Percentiles rank a stretch among this genome's conserved stretches.
Evolutionary conservation across 1,140 invertebrate species (phyloP).

Genomic region (Pachypeltis micranthus): DNA sequence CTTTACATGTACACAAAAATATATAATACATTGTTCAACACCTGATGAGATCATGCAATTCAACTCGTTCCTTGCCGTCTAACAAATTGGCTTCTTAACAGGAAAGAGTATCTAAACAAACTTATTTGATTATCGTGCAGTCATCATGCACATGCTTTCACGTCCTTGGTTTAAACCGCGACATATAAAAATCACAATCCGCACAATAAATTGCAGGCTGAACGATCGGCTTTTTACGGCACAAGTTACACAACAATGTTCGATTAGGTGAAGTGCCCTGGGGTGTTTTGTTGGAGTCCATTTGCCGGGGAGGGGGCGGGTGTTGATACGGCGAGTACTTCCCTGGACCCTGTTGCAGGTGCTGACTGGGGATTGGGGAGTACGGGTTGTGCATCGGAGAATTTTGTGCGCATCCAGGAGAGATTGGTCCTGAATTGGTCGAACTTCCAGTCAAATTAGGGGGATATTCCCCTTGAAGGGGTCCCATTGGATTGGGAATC

Average conservation of each 20-base stretch:
- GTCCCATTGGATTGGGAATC: constrained; percentile 21
- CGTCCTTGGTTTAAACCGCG: constrained; percentile 55
- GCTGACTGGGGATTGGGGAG: constrained; percentile 2
- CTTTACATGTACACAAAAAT: too few relatives aligned
- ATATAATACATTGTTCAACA: too few relatives aligned
- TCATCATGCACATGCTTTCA: too few relatives aligned
- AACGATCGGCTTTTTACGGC: constrained; percentile 64
- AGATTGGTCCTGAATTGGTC: background rate
- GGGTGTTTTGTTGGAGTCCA: constrained; percentile 13
- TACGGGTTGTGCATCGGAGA: background rate
- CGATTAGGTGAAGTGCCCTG: constrained; percentile 24
- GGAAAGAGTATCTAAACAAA: too few relatives aligned
- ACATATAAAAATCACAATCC: constrained; percentile 86
- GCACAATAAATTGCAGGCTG: constrained; percentile 67
- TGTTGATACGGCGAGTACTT: constrained; percentile 35
- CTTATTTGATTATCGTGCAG: too few relatives aligned
- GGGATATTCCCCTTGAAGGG: constrained; percentile 11
- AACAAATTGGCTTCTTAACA: too few relatives aligned
- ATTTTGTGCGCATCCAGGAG: background rate
- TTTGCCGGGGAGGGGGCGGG: constrained; percentile 31
- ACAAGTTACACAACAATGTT: constrained; percentile 59
- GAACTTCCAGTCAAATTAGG: background rate
- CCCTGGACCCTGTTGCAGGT: background rate
- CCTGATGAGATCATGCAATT: too few relatives aligned
- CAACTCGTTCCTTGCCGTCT: too few relatives aligned